Evolutionary conservation across 2,797 vertebrate species (phyloP).

Genomic region (Potorous gilbertii): DNA sequence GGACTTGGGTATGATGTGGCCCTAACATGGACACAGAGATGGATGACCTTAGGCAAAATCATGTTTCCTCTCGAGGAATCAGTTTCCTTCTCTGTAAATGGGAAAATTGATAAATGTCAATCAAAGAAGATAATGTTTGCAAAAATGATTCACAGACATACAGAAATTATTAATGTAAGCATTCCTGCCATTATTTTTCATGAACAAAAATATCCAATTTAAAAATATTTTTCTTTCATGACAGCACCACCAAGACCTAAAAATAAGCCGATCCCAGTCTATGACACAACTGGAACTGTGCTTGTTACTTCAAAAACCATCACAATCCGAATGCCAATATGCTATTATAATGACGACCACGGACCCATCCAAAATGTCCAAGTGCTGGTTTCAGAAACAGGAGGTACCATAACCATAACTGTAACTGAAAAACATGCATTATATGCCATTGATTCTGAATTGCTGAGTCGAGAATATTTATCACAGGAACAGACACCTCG

Average conservation of each 20-base stretch:
- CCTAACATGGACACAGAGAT: not conserved
- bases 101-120: not conserved
- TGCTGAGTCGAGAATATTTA: conserved; percentile 9
- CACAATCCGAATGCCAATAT: conserved; percentile 93
- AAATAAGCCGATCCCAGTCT: conserved; percentile 89
- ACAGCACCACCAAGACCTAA: conserved; percentile 93
- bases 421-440: conserved; percentile 20
- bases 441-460: not conserved
- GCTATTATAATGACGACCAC: conserved; percentile 97
- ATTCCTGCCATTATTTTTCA: not conserved
- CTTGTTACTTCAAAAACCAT: conserved; percentile 94
- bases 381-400: conserved; percentile 94
- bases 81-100: not conserved
- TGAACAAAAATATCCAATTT: not conserved
- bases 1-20: not conserved
- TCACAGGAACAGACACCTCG: conserved; percentile 30
- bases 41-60: not conserved
- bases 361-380: conserved; percentile 96
- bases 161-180: not conserved
- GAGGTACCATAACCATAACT: conserved; percentile 88
- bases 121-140: not conserved
- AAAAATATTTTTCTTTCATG: conserved; percentile 53
- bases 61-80: not conserved
- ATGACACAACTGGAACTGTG: conserved; percentile 88
- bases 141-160: not conserved